Percentiles rank a stretch among this genome's conserved stretches.
Evolutionary conservation across 2,888 invertebrate species (phyloP).

Genomic region (Cancer borealis): DNA sequence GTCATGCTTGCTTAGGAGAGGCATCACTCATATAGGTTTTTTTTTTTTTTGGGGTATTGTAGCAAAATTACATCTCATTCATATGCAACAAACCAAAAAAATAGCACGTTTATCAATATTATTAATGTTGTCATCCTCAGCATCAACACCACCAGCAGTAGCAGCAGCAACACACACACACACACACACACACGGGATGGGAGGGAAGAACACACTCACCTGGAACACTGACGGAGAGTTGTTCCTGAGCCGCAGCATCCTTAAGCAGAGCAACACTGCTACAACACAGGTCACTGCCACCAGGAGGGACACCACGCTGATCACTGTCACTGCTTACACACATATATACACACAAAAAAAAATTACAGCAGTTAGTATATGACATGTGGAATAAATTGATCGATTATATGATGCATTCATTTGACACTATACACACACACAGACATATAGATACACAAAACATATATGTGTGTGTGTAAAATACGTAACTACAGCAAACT

Average conservation of each 20-base stretch:
- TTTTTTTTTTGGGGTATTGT: neutral
- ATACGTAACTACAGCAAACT: no score
- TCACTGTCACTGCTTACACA: conserved; percentile 54
- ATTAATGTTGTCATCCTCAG: neutral
- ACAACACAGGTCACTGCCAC: conserved; percentile 46
- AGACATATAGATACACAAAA: neutral
- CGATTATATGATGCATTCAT: no score
- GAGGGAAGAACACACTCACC: conserved; percentile 40
- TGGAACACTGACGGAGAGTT: conserved; percentile 55
- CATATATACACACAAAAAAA: neutral
- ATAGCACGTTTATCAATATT: neutral
- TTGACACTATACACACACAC: neutral
- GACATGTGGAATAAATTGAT: neutral
- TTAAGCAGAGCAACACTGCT: conserved; percentile 51
- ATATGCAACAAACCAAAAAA: conserved; percentile 4
- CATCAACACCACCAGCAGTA: neutral
- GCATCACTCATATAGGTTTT: neutral
- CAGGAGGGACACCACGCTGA: conserved; percentile 55
- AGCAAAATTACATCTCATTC: neutral
- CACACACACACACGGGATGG: no score
- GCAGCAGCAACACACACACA: neutral
- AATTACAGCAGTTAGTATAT: neutral
- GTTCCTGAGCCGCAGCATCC: conserved; percentile 48
- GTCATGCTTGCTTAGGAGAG: neutral
- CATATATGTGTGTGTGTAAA: neutral